phyloP scores from a whole-genome alignment of 1,140 invertebrate species.

The Lerema accius region DNA sequence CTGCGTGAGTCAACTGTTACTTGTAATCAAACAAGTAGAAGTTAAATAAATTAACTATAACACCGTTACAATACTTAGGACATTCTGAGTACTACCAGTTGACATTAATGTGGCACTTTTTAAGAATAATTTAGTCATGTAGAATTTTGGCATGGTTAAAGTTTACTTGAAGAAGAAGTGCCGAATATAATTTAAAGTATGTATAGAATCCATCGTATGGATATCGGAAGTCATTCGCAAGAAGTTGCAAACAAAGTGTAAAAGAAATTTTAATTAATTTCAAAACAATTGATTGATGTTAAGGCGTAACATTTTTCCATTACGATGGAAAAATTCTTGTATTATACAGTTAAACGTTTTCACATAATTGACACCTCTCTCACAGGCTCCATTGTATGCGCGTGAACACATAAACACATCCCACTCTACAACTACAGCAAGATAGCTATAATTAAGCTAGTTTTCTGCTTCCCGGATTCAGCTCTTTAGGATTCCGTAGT shows the following conservation, averaged over 20 bases:
- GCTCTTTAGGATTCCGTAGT: background rate
- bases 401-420: conserved; percentile 1
- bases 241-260: background rate
- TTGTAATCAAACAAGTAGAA: background rate
- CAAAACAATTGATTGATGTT: background rate
- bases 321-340: conserved; percentile 2
- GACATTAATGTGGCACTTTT: too few relatives aligned
- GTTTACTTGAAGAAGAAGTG: too few relatives aligned
- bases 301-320: conserved; percentile 1
- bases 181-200: too few relatives aligned
- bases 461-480: background rate
- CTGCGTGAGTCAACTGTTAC: conserved; percentile 6
- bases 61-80: too few relatives aligned
- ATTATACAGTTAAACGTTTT: conserved; percentile 21
- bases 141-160: too few relatives aligned
- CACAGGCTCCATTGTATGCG: conserved; percentile 7
- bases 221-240: too few relatives aligned
- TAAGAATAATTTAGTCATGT: too few relatives aligned
- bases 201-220: too few relatives aligned
- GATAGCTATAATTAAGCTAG: conserved; percentile 11
- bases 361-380: conserved; percentile 24
- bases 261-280: background rate
- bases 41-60: too few relatives aligned
- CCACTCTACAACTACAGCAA: background rate
- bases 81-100: too few relatives aligned